phyloP scores from a whole-genome alignment of 2,797 vertebrate species.

The Aratinga solstitialis region DNA sequence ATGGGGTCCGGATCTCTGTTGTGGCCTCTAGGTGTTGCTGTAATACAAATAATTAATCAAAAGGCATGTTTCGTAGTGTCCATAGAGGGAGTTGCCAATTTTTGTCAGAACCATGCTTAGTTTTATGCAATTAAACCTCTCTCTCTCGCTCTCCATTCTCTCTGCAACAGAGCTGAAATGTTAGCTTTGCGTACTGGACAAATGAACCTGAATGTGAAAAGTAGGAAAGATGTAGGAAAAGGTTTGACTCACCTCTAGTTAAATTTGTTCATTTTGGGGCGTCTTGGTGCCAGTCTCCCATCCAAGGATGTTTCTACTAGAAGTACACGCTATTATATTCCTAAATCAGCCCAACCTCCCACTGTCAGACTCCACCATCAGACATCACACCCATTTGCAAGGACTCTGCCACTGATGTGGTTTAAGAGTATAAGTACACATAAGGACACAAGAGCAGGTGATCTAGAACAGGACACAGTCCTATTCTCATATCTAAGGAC shows the following conservation, averaged over 20 bases:
- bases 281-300: background rate
- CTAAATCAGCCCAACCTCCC: background rate
- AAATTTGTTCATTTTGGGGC: background rate
- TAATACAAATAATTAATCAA: conserved; percentile 67
- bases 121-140: background rate
- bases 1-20: conserved; percentile 38
- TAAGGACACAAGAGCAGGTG: background rate
- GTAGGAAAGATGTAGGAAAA: background rate
- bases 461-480: background rate
- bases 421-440: background rate
- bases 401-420: background rate
- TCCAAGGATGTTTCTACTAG: background rate
- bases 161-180: background rate
- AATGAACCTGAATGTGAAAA: background rate
- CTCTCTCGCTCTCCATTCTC: background rate
- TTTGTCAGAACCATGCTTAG: background rate
- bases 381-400: background rate
- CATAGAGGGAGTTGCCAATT: background rate
- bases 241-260: background rate
- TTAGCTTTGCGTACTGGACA: background rate
- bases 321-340: background rate
- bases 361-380: background rate
- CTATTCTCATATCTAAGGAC: background rate
- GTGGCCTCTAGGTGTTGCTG: conserved; percentile 67
- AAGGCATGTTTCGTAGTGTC: background rate